Percentiles rank a stretch among this genome's conserved stretches.
These are phyloP conservation scores for Habropoda laboriosa DNA, from an alignment of 1,140 invertebrate genomes.

Conservation along the genomic window DNA sequence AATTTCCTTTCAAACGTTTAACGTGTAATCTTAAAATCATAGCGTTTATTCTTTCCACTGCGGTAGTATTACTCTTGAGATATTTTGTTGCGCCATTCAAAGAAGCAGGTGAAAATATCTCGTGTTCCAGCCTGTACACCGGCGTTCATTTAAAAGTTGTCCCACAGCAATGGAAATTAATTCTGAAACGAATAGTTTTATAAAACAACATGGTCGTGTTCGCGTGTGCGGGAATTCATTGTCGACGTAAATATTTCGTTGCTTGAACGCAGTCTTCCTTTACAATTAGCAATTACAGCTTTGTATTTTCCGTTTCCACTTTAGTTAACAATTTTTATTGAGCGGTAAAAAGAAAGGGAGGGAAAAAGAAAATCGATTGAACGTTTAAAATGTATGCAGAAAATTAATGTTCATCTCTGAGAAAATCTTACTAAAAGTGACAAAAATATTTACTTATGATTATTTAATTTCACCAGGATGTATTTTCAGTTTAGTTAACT, in stretches of 20 bases:
- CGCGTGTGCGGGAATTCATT: not conserved
- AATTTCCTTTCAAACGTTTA: too few species aligned
- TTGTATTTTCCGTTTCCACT: conserved; percentile 1
- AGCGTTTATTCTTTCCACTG: too few species aligned
- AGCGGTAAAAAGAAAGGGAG: not conserved
- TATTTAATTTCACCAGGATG: too few species aligned
- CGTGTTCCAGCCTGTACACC: too few species aligned
- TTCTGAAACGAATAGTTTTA: conserved; percentile 37
- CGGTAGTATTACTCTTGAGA: too few species aligned
- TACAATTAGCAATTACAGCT: conserved; percentile 21
- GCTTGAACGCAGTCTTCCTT: conserved; percentile 13
- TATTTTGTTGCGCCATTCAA: too few species aligned
- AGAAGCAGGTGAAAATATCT: too few species aligned
- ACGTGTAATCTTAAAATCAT: too few species aligned
- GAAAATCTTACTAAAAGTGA: not conserved
- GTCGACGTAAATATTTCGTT: conserved; percentile 36
- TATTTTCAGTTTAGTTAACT: too few species aligned
- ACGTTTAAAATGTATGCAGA: not conserved
- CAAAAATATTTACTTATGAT: too few species aligned
- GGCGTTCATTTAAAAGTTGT: conserved; percentile 35
- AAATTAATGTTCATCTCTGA: not conserved
- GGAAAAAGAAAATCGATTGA: not conserved
- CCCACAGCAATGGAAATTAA: conserved; percentile 47
- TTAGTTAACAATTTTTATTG: not conserved
- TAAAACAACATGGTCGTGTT: conserved; percentile 22